These are phyloP conservation scores for Peribatodes rhomboidaria DNA, from an alignment of 2,888 invertebrate genomes.

Conservation along the genomic window DNA sequence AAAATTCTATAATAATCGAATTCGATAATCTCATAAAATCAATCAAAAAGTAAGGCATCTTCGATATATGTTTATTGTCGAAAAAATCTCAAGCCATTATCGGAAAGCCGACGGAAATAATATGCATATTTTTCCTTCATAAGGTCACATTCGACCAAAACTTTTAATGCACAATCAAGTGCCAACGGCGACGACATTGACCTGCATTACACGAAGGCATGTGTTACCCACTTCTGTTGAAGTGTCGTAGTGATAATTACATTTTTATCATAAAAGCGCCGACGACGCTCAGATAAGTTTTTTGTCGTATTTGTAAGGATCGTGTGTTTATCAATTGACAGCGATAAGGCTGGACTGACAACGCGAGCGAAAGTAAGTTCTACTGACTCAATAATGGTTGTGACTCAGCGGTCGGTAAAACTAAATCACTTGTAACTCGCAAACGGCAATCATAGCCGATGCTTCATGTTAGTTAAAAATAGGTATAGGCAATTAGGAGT, in stretches of 20 bases:
- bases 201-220: conserved; percentile 24
- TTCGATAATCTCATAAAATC: too few relatives aligned
- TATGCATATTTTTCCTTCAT: too few relatives aligned
- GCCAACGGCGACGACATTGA: conserved; percentile 20
- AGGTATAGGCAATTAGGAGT: conserved; percentile 11
- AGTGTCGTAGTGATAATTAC: conserved; percentile 23
- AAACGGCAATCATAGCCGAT: conserved; percentile 10
- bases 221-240: conserved; percentile 12
- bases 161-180: neutral
- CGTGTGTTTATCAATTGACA: conserved; percentile 25
- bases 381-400: neutral
- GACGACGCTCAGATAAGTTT: conserved; percentile 21
- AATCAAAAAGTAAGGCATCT: too few relatives aligned
- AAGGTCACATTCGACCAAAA: neutral
- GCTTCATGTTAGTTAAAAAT: conserved; percentile 10
- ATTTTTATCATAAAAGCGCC: conserved; percentile 23
- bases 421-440: neutral
- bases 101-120: too few relatives aligned
- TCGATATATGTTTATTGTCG: too few relatives aligned
- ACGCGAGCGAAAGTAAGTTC: conserved; percentile 10
- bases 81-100: too few relatives aligned
- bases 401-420: conserved; percentile 12
- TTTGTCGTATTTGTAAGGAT: conserved; percentile 14
- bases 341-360: conserved; percentile 8
- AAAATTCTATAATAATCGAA: too few relatives aligned